Percentiles rank a stretch among this genome's conserved stretches.
Conservation (phyloP, 1,140 invertebrate genomes). For the Pararge aegeria region DNA sequence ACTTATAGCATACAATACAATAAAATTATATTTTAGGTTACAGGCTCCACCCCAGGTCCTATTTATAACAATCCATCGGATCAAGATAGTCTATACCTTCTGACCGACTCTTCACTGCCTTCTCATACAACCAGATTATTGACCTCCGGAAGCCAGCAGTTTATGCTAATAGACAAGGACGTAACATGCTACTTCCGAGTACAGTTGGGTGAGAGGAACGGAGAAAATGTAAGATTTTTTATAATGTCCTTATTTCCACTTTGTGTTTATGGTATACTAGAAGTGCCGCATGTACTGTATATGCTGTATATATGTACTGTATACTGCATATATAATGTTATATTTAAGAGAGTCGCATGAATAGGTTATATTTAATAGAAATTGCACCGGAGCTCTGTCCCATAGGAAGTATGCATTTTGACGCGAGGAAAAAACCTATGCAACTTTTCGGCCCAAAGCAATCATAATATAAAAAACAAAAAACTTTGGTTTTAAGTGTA, state of each 20-base stretch:
- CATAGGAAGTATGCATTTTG: too few relatives aligned
- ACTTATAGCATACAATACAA: too few relatives aligned
- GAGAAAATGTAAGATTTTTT: conserved; percentile 38
- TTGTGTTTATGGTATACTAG: conserved; percentile 8
- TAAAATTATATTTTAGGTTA: too few relatives aligned
- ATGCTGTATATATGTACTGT: too few relatives aligned
- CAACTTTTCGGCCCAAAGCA: too few relatives aligned
- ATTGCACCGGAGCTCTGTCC: too few relatives aligned
- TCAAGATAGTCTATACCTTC: conserved; percentile 45
- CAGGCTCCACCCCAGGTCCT: conserved; percentile 54
- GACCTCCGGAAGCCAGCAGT: conserved; percentile 50
- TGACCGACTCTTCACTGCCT: conserved; percentile 51
- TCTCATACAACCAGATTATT: conserved; percentile 47
- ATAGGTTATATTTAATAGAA: too few relatives aligned
- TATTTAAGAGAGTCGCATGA: too few relatives aligned
- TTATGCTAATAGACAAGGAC: conserved; percentile 49
- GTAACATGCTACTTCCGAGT: conserved; percentile 59
- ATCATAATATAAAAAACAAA: too few relatives aligned
- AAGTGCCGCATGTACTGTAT: background rate
- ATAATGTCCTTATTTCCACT: conserved; percentile 4
- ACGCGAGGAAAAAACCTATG: too few relatives aligned
- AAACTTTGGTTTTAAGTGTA: too few relatives aligned
- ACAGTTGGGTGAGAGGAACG: conserved; percentile 34
- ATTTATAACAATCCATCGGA: conserved; percentile 52
- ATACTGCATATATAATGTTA: too few relatives aligned